These are phyloP conservation scores for Conistra vaccinii DNA, from an alignment of 2,888 invertebrate genomes.

Conservation along the genomic window DNA sequence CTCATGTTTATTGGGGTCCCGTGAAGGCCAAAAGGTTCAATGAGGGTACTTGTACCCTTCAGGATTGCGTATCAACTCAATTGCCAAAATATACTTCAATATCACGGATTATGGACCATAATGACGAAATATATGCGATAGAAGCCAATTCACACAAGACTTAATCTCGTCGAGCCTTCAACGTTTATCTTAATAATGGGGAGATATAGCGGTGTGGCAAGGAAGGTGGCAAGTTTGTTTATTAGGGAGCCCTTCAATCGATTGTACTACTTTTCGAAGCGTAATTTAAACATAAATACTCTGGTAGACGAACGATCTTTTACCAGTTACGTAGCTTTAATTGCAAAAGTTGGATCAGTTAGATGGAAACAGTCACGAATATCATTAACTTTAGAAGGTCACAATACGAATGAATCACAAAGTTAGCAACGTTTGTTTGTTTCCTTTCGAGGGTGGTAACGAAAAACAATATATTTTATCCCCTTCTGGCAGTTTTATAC, in stretches of 20 bases:
- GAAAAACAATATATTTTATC: conserved; percentile 43
- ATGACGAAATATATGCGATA: conserved; percentile 41
- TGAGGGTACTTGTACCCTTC: conserved; percentile 51
- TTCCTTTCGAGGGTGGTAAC: conserved; percentile 33
- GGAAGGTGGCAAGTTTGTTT: conserved; percentile 38
- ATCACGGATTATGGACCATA: conserved; percentile 42
- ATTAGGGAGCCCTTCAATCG: conserved; percentile 23
- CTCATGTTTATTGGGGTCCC: conserved; percentile 66
- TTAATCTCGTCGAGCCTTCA: conserved; percentile 41
- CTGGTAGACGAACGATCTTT: conserved; percentile 43
- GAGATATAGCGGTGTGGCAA: conserved; percentile 28
- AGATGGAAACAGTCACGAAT: conserved; percentile 56
- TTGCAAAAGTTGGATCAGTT: conserved; percentile 60
- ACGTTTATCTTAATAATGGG: conserved; percentile 38
- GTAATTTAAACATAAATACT: conserved; percentile 54
- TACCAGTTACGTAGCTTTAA: conserved; percentile 52
- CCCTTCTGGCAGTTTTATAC: conserved; percentile 26
- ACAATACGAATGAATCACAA: conserved; percentile 37
- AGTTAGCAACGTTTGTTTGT: conserved; percentile 49
- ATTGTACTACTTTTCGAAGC: conserved; percentile 42
- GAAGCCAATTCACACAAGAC: conserved; percentile 41
- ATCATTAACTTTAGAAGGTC: conserved; percentile 44
- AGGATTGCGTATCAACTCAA: conserved; percentile 60
- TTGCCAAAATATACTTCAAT: conserved; percentile 60
- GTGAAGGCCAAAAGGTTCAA: conserved; percentile 60